phyloP scores from a whole-genome alignment of 2,888 invertebrate genomes.

The Acleris emargana region DNA sequence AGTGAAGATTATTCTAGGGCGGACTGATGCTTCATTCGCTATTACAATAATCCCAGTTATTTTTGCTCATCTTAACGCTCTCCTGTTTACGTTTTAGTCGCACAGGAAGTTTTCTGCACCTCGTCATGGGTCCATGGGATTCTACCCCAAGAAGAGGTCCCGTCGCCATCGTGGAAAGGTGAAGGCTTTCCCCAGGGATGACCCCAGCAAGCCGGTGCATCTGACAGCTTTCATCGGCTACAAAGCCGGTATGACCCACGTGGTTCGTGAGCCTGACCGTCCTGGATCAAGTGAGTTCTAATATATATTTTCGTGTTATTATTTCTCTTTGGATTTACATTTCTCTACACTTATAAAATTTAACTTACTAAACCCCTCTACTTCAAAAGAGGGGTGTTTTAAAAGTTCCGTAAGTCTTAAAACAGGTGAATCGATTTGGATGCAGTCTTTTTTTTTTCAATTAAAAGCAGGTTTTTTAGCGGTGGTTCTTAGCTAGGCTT shows the following conservation, averaged over 20 bases:
- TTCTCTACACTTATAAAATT: neutral
- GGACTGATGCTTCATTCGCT: slow-evolving; percentile 83
- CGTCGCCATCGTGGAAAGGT: slow-evolving; percentile 98
- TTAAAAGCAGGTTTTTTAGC: too few relatives aligned
- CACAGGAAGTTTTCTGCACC: slow-evolving; percentile 99
- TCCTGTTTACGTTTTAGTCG: slow-evolving; percentile 87
- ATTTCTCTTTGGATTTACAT: neutral
- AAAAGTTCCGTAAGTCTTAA: too few relatives aligned
- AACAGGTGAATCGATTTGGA: too few relatives aligned
- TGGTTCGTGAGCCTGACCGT: slow-evolving; percentile 98
- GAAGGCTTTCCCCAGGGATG: slow-evolving; percentile 99
- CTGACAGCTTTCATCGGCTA: slow-evolving; percentile 98
- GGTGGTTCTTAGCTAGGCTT: too few relatives aligned
- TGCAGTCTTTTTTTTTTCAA: too few relatives aligned
- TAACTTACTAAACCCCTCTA: too few relatives aligned
- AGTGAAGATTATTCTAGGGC: slow-evolving; percentile 90
- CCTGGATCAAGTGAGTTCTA: slow-evolving; percentile 97
- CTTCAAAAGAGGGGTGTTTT: too few relatives aligned
- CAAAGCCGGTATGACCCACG: slow-evolving; percentile 99
- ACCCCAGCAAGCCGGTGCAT: slow-evolving; percentile 97
- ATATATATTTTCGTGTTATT: neutral
- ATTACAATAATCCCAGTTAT: neutral
- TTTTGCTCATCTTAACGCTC: neutral
- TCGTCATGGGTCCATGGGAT: slow-evolving; percentile 99
- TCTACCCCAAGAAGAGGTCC: slow-evolving; percentile 99